phyloP scores from a whole-genome alignment of 2,113 vertebrate genomes.

The Chloropsis hardwickii region DNA sequence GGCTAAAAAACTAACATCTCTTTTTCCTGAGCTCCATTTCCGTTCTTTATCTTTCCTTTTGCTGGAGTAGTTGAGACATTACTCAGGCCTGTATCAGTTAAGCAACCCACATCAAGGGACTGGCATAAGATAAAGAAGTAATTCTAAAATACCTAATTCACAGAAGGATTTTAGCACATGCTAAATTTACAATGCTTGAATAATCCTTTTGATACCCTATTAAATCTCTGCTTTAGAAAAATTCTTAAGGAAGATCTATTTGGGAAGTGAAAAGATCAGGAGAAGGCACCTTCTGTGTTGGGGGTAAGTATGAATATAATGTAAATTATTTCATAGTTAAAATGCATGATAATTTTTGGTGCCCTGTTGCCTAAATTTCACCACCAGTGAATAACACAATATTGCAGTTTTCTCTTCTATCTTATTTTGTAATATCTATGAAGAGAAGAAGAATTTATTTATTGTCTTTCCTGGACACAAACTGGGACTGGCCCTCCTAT shows the following conservation, averaged over 20 bases:
- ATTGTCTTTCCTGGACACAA: not conserved
- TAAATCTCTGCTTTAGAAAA: constrained; percentile 6
- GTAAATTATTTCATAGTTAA: not conserved
- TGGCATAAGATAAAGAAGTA: not conserved
- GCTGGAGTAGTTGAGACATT: not conserved
- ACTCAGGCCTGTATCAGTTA: not conserved
- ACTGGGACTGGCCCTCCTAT: not conserved
- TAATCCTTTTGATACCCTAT: constrained; percentile 9
- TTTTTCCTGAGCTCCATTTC: not conserved
- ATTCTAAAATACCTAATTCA: not conserved
- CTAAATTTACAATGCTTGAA: not conserved
- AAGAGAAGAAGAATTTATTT: not conserved
- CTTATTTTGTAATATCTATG: not conserved
- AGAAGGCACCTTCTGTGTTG: not conserved
- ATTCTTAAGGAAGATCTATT: not conserved
- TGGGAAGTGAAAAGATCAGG: not conserved
- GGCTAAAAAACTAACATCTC: not conserved
- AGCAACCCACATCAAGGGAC: not conserved
- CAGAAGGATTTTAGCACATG: constrained; percentile 2
- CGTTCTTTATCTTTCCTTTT: not conserved
- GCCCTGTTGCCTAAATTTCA: not conserved
- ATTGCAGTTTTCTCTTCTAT: not conserved
- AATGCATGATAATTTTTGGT: not conserved
- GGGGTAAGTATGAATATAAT: not conserved
- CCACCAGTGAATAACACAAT: not conserved